A percentile compares a stretch with the other conserved stretches of the same genome.
phyloP scores from a whole-genome alignment of 2,797 vertebrate species.

The Halcyon leucocephala region DNA sequence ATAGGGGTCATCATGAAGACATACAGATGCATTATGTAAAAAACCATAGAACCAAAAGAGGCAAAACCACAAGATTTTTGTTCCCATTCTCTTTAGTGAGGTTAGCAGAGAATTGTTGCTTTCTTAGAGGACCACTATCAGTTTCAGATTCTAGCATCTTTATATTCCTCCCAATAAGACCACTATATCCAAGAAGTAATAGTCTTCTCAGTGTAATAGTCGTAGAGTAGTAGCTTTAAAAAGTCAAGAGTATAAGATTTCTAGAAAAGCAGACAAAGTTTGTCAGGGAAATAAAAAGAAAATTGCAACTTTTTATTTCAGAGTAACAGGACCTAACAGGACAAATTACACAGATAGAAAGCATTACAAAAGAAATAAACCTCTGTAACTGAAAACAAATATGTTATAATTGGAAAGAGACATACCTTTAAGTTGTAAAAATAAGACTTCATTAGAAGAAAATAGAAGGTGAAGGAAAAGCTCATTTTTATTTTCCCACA shows the following conservation, averaged over 20 bases:
- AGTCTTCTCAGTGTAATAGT: not conserved
- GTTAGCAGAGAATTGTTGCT: not conserved
- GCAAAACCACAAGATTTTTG: not conserved
- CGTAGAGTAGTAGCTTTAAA: not conserved
- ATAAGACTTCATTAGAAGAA: not conserved
- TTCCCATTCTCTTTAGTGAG: not conserved
- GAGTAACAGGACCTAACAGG: not conserved
- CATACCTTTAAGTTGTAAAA: not conserved
- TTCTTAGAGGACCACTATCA: not conserved
- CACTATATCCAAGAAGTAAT: not conserved
- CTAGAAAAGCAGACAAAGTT: not conserved
- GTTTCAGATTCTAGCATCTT: not conserved
- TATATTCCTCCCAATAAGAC: not conserved
- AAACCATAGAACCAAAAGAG: accelerated
- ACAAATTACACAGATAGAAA: not conserved
- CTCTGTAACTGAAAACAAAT: not conserved
- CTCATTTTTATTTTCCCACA: not conserved
- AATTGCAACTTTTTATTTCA: not conserved
- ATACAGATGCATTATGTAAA: not conserved
- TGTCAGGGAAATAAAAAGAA: not conserved
- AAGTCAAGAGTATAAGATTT: not conserved
- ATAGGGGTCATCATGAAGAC: not conserved
- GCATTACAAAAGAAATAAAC: not conserved
- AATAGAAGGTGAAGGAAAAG: not conserved
- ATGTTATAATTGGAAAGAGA: not conserved